Base-by-base conservation (phyloP, 2,797 vertebrate genomes). In the Poliocrania exsul region DNA sequence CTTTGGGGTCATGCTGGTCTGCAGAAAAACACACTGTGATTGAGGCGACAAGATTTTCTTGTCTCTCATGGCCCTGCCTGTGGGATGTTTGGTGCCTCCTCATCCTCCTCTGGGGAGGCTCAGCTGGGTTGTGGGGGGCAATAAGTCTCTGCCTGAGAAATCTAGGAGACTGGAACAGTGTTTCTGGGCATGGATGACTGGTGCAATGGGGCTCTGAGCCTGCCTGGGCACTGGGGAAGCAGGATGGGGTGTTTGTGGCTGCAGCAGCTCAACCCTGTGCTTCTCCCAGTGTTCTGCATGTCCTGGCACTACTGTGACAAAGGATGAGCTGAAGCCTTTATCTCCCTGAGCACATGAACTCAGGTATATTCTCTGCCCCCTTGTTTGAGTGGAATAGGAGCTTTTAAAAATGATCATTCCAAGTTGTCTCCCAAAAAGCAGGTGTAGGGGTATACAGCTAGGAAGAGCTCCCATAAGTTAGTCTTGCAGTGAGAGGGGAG, bases 361-460 rank as follows among this genome's bases (percentile, higher is more conserved):
- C 26, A 13, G 35, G 40, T 71, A 1, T 31, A 15, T 26, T 37
- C n/a, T 38, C 37, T 80, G 50, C 6, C 5, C 20, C 20, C 6
- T 12, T 6, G 1, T 19, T 13, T 6, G 66, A 74, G 66, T 7
- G 37, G 16, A 83, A 51, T 3, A 14, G 13, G 26, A 54, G 31
- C 2, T 47, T 38, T 50, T 24, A 2, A 44, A 74, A 71, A 37
- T 1, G 1, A 2, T 26, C 1, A 1, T 8, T 74, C 15, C 11
- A n/a, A 24, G 40, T 2, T 67, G 28, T n/a, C 3, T 42, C 35
- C 53, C n/a, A 24, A 8, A 25, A 53, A 46, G 7, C 29, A 29
- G 16, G 6, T 23, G 9, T 17, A 11, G 51, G 10, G 42, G 14
- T 29, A 26, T 4, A 40, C 35, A 61, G 71, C 2, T 13, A 58